Evolutionary conservation across 2,888 invertebrate genomes (phyloP).

Genomic region (Malacosoma neustria): DNA sequence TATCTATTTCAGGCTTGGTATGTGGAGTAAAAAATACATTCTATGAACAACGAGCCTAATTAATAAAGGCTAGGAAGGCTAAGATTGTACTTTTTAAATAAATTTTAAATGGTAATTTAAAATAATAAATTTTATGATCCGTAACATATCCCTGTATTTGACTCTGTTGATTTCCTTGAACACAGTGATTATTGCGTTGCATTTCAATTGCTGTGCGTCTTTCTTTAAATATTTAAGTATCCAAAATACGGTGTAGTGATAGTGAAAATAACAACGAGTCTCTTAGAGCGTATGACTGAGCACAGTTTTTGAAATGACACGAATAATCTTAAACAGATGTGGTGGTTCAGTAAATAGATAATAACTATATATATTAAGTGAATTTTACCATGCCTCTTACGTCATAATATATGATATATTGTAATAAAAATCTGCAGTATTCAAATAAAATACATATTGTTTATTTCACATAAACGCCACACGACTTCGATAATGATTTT

Average conservation of each 20-base stretch:
- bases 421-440: too few species aligned
- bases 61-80: constrained; percentile 19
- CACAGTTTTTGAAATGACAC: constrained; percentile 38
- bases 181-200: constrained; percentile 46
- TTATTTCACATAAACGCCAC: too few species aligned
- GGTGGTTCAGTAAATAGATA: constrained; percentile 65
- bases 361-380: constrained; percentile 43
- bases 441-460: too few species aligned
- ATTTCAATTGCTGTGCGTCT: constrained; percentile 41
- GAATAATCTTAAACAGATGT: constrained; percentile 32
- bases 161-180: constrained; percentile 70
- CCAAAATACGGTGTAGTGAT: neutral
- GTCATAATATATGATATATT: constrained; percentile 8
- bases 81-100: constrained; percentile 24
- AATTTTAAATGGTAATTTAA: constrained; percentile 36
- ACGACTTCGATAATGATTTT: too few species aligned
- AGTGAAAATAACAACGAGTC: neutral
- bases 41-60: constrained; percentile 21
- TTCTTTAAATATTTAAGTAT: constrained; percentile 5
- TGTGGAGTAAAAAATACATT: constrained; percentile 19
- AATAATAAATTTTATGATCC: constrained; percentile 44
- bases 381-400: constrained; percentile 43
- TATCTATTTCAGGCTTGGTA: constrained; percentile 1
- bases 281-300: constrained; percentile 1
- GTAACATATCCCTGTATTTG: constrained; percentile 72